Evolutionary conservation across 1,140 invertebrate genomes (phyloP), one percentile per base, ranked within the genome.

Genomic region (Octopus sinensis): DNA sequence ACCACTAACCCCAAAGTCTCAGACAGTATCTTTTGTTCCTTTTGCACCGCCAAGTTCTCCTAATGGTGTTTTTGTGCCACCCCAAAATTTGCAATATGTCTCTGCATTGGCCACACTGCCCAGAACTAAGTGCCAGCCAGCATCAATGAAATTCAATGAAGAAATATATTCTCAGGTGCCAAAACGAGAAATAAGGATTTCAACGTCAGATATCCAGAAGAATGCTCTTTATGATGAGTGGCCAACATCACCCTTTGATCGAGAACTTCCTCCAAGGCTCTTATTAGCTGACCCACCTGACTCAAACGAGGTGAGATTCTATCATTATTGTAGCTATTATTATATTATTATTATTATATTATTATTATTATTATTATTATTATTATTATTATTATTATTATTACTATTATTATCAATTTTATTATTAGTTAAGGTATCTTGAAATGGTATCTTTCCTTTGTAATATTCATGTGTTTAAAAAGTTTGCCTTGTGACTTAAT

Each of bases 1-100:
- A 56, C 90, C 43, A 89, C 23, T 89, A 77, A 90, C 90, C 85
- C 89, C 89, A 6, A 83, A 87, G 68, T 82, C 83, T 23, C 84
- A 85, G 5, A 86, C 89, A 62, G 88, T 86, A 10, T 85, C 84
- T 52, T 83, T 84, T 76, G 82, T 86, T 17, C 80, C 86, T 77
- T 78, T 82, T 62, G 83, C 85, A 79, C 84, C 83, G 68, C 81
- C 82, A 79, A 84, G 79, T 78, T 82, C 82, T 4, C 85, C 82
- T 73, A 82, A 68, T 52, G 82, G 81, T 79, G 52, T 77, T 12
- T 77, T 77, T 43, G 80, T 84, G 5, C 82, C 53, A 43, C 76
- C 80, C 53, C 79, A 82, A 73, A 84, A 83, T 78, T 81, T 83
- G 9, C 87, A 83, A 54, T 85, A 82, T 71, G 86, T 89, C n/a